Percentiles rank a stretch among this genome's conserved stretches.
These are phyloP conservation scores for Lasius fuliginosus DNA, from an alignment of 2,888 invertebrate species.

Conservation along the genomic window DNA sequence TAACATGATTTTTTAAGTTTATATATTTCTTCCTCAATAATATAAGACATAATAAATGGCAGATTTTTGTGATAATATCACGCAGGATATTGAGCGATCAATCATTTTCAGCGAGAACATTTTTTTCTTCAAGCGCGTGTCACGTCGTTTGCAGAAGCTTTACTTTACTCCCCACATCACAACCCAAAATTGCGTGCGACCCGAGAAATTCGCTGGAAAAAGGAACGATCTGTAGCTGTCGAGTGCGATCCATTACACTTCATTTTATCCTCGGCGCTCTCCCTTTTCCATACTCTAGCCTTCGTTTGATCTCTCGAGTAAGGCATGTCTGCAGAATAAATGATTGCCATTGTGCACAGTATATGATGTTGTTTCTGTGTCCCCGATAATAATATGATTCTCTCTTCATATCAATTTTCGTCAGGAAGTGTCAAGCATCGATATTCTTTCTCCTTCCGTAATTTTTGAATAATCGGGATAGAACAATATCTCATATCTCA, in stretches of 20 bases:
- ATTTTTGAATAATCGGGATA: background rate
- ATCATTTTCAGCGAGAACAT: constrained; percentile 50
- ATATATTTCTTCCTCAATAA: background rate
- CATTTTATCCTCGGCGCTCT: constrained; percentile 36
- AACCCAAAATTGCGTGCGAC: constrained; percentile 40
- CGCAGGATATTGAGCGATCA: constrained; percentile 41
- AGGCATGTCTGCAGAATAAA: constrained; percentile 43
- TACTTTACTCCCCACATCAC: constrained; percentile 15
- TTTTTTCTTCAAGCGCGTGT: constrained; percentile 46
- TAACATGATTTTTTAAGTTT: background rate
- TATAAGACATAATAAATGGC: constrained; percentile 4
- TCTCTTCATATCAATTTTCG: constrained; percentile 10
- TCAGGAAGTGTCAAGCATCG: background rate
- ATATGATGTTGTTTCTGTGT: constrained; percentile 35
- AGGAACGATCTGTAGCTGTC: constrained; percentile 61
- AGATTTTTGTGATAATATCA: constrained; percentile 1
- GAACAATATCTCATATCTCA: background rate
- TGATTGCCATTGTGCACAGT: constrained; percentile 36
- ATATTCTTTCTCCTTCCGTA: background rate
- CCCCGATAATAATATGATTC: background rate
- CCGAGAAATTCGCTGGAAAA: constrained; percentile 48
- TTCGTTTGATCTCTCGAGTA: constrained; percentile 44
- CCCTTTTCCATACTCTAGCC: background rate
- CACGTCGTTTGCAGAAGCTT: constrained; percentile 54
- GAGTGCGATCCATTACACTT: constrained; percentile 56